Evolutionary conservation across 2,888 invertebrate genomes (phyloP).

Genomic region (Antheraea yamamai): DNA sequence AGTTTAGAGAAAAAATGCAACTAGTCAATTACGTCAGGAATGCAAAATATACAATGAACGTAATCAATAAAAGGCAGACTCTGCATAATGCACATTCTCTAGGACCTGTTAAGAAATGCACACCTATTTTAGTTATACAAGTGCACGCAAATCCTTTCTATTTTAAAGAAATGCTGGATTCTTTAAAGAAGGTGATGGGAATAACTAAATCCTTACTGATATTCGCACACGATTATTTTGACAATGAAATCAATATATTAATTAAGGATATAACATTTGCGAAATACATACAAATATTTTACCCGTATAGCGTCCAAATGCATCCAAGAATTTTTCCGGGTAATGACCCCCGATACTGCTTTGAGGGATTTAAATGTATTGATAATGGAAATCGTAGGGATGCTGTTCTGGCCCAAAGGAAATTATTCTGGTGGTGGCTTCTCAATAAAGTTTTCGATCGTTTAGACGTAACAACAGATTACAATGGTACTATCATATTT

Average conservation of each 20-base stretch:
- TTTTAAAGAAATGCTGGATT: constrained; percentile 41
- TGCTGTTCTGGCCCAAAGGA: constrained; percentile 40
- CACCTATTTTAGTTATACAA: constrained; percentile 47
- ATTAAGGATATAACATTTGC: constrained; percentile 36
- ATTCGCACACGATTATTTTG: constrained; percentile 42
- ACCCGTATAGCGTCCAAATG: constrained; percentile 47
- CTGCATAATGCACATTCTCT: constrained; percentile 35
- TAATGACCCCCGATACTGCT: constrained; percentile 40
- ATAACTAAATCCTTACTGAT: constrained; percentile 46
- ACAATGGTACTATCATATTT: constrained; percentile 39
- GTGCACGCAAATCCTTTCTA: constrained; percentile 44
- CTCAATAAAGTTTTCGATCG: constrained; percentile 48
- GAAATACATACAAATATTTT: constrained; percentile 51
- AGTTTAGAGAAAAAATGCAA: constrained; percentile 22
- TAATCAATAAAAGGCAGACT: constrained; percentile 39
- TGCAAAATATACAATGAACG: constrained; percentile 37
- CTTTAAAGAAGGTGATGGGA: constrained; percentile 38
- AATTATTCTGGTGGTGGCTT: constrained; percentile 62
- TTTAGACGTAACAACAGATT: constrained; percentile 30
- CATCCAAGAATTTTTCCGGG: constrained; percentile 53
- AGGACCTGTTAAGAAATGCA: constrained; percentile 22
- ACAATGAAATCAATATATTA: constrained; percentile 34
- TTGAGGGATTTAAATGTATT: constrained; percentile 39
- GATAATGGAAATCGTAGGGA: constrained; percentile 33
- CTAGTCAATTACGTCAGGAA: constrained; percentile 27